Percentiles rank a stretch among this genome's conserved stretches.
phyloP scores from a whole-genome alignment of 2,888 invertebrate species.

The Metellina segmentata region DNA sequence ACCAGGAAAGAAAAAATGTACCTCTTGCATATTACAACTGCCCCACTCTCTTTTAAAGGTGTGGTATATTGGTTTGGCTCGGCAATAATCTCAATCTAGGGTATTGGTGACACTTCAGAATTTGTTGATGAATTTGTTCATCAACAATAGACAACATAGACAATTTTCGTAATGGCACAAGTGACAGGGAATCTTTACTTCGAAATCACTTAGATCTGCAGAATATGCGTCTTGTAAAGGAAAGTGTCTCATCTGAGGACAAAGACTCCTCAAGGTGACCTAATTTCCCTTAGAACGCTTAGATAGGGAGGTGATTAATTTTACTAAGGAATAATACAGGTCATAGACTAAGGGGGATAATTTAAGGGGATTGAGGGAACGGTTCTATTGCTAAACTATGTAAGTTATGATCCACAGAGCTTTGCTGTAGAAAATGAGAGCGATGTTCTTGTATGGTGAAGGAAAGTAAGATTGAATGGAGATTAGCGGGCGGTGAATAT shows the following conservation, averaged over 20 bases:
- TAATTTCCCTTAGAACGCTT: not conserved
- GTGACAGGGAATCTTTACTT: too few relatives aligned
- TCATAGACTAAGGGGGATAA: too few relatives aligned
- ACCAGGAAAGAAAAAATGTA: constrained; percentile 27
- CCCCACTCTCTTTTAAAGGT: not conserved
- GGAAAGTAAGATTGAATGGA: too few relatives aligned
- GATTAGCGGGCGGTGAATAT: too few relatives aligned
- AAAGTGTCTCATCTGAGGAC: constrained; percentile 6
- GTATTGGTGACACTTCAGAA: not conserved
- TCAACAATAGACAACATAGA: not conserved
- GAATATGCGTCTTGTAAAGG: not conserved
- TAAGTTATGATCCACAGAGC: too few relatives aligned
- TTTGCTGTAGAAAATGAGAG: too few relatives aligned
- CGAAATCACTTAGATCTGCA: too few relatives aligned
- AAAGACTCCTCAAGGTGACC: constrained; percentile 31
- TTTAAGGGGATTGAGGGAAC: too few relatives aligned
- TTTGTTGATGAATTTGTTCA: not conserved
- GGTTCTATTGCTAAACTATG: too few relatives aligned
- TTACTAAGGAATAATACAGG: not conserved
- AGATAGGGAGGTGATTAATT: not conserved
- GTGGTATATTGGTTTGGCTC: not conserved
- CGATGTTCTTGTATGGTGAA: too few relatives aligned
- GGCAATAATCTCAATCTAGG: not conserved
- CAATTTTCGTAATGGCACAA: too few relatives aligned
- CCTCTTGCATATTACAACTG: not conserved